These are phyloP conservation scores for Amblyteles armatorius DNA, from an alignment of 2,888 invertebrate genomes.

Conservation along the genomic window DNA sequence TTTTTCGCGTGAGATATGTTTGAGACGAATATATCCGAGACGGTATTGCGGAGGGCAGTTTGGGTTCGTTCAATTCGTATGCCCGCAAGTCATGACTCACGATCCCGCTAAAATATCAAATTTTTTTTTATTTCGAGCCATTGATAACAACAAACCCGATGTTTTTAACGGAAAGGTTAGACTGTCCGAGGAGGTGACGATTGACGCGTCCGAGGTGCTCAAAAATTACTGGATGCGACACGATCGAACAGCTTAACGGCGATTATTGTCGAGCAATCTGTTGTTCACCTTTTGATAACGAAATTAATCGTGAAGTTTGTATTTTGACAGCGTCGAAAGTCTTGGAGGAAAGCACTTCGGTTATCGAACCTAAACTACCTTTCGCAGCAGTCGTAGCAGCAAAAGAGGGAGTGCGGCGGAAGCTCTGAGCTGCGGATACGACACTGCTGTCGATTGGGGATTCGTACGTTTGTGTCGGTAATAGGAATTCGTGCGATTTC, in stretches of 20 bases:
- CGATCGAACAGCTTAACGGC: background rate
- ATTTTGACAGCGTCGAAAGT: conserved; percentile 52
- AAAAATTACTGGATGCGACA: background rate
- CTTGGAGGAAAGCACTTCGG: background rate
- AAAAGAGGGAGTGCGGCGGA: background rate
- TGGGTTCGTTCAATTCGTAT: background rate
- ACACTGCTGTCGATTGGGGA: background rate
- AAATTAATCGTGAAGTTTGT: conserved; percentile 28
- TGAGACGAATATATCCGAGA: background rate
- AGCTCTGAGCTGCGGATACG: background rate
- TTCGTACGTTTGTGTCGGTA: background rate
- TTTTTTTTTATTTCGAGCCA: background rate
- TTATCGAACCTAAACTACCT: conserved; percentile 29
- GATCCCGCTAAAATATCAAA: background rate
- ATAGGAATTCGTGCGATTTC: background rate
- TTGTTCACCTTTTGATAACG: conserved; percentile 11
- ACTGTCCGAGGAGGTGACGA: background rate
- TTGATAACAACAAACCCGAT: conserved; percentile 6
- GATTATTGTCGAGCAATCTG: background rate
- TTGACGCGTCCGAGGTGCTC: too few relatives aligned
- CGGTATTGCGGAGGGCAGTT: background rate
- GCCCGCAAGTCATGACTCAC: background rate
- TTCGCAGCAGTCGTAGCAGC: background rate
- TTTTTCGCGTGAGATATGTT: background rate
- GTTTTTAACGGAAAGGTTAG: conserved; percentile 15